These are phyloP conservation scores for Pygmarrhopalites habei DNA, from an alignment of 1,140 invertebrate genomes.

Conservation along the genomic window DNA sequence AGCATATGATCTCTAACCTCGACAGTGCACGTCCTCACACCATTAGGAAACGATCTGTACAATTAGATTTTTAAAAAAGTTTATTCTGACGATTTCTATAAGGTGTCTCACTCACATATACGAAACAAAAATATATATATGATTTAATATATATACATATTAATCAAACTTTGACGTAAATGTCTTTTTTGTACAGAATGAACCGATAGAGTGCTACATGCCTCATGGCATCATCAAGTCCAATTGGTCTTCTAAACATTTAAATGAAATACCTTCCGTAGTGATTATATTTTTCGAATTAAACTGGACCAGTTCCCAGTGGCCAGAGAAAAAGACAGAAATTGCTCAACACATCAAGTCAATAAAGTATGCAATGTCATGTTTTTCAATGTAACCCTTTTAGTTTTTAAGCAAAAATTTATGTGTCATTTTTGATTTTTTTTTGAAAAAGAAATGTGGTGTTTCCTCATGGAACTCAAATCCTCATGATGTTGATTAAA, in stretches of 20 bases:
- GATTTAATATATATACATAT: slow-evolving; percentile 7
- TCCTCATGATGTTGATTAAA: slow-evolving; percentile 84
- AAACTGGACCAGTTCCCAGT: slow-evolving; percentile 90
- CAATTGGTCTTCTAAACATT: slow-evolving; percentile 93
- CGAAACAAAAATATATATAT: no score
- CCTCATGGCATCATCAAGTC: slow-evolving; percentile 92
- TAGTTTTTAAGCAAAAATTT: background rate
- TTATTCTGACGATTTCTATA: no score
- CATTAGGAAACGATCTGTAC: no score
- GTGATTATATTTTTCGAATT: slow-evolving; percentile 93
- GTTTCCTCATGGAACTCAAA: slow-evolving; percentile 72
- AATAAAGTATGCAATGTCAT: slow-evolving; percentile 54
- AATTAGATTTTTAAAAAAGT: no score
- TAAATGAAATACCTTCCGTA: slow-evolving; percentile 80
- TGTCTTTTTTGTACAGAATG: slow-evolving; percentile 52
- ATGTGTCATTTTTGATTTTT: slow-evolving; percentile 11
- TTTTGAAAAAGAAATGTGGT: slow-evolving; percentile 51
- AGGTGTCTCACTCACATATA: no score
- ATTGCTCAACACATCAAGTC: slow-evolving; percentile 83
- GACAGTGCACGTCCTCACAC: no score
- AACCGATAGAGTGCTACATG: slow-evolving; percentile 91
- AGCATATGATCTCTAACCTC: no score
- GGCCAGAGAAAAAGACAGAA: slow-evolving; percentile 90
- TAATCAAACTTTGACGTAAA: background rate
- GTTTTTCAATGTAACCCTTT: background rate